Evolutionary conservation across 2,797 vertebrate genomes (phyloP).

Genomic region (Danio tinwini): DNA sequence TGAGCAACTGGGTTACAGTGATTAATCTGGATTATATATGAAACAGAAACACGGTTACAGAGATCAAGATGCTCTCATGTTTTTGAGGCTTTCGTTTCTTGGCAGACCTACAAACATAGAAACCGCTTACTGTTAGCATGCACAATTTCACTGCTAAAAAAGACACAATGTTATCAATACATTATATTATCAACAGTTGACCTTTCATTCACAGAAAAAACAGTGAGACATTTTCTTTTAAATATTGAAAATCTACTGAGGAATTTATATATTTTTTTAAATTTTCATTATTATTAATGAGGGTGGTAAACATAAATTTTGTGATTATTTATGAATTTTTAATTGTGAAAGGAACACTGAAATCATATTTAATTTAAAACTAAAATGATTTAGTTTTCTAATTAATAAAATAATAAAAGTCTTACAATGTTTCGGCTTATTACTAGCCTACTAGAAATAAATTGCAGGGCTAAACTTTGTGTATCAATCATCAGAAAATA

Average conservation of each 20-base stretch:
- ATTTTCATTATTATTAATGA: too few species aligned
- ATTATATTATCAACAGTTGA: background rate
- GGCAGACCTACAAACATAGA: constrained; percentile 71
- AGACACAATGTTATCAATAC: background rate
- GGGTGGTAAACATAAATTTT: background rate
- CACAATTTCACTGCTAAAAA: constrained; percentile 41
- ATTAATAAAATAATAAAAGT: too few species aligned
- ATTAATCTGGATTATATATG: constrained; percentile 63
- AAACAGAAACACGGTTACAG: constrained; percentile 66
- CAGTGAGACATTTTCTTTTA: background rate
- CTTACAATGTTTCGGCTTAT: too few species aligned
- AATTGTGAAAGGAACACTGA: background rate
- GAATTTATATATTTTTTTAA: too few species aligned
- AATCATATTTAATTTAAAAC: too few species aligned
- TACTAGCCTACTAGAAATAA: too few species aligned
- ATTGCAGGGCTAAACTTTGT: too few species aligned
- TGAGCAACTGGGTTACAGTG: constrained; percentile 53
- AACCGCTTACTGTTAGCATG: constrained; percentile 64
- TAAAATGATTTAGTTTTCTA: too few species aligned
- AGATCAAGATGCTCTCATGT: constrained; percentile 70
- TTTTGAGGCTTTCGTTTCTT: constrained; percentile 72
- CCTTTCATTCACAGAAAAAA: background rate
- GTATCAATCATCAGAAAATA: too few species aligned
- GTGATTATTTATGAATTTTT: background rate
- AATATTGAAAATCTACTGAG: background rate